These are phyloP conservation scores for Nemurella pictetii DNA, from an alignment of 2,888 invertebrate genomes.

Conservation along the genomic window DNA sequence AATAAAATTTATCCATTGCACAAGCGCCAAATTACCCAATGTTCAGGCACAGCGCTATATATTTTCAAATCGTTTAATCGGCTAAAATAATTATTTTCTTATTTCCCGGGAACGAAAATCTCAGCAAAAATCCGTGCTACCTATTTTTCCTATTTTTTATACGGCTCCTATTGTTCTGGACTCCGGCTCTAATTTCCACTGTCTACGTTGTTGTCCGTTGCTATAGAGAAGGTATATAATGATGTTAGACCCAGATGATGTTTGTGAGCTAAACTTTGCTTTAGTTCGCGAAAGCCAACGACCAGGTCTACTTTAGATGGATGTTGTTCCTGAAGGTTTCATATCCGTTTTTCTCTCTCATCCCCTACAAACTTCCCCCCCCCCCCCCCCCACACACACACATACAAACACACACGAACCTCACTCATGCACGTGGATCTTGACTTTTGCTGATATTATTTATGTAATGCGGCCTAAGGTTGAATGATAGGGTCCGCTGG, in stretches of 20 bases:
- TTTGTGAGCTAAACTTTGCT: neutral
- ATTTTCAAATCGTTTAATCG: no score
- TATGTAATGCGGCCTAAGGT: neutral
- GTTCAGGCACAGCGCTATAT: no score
- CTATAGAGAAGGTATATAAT: neutral
- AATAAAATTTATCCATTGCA: no score
- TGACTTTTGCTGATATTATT: neutral
- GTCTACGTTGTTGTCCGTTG: no score
- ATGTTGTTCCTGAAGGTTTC: neutral
- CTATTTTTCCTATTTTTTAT: no score
- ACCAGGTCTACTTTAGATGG: neutral
- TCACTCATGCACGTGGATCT: neutral
- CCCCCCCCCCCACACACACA: neutral
- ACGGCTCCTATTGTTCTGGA: no score
- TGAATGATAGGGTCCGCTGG: neutral
- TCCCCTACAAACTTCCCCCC: neutral
- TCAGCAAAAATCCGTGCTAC: no score
- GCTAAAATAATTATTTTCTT: no score
- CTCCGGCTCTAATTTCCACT: no score
- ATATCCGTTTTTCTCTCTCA: neutral
- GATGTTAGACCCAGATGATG: neutral
- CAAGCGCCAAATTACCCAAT: no score
- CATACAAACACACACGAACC: neutral
- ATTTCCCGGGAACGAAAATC: no score
- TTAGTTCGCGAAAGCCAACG: neutral